Conservation (phyloP, 2,888 invertebrate genomes). For the Colostygia pectinataria region DNA sequence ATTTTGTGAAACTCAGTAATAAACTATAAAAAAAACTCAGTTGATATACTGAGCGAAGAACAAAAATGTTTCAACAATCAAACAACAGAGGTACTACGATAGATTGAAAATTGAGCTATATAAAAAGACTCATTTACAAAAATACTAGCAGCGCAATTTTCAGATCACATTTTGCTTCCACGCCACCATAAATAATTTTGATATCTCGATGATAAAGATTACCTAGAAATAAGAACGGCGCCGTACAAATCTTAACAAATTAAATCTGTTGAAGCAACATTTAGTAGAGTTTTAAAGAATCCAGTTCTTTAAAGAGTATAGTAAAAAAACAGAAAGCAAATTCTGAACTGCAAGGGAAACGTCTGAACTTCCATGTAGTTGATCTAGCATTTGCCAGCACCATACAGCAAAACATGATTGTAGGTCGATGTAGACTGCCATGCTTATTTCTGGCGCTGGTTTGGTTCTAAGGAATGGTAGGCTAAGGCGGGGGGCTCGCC, state of each 20-base stretch:
- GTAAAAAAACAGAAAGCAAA: not conserved
- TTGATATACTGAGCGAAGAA: conserved; percentile 8
- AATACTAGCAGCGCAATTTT: conserved; percentile 79
- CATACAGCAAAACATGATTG: not conserved
- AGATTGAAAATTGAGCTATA: conserved; percentile 78
- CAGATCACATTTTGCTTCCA: conserved; percentile 76
- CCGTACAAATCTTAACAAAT: conserved; percentile 4
- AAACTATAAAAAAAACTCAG: conserved; percentile 8
- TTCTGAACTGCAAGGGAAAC: not conserved
- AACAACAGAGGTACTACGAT: conserved; percentile 26
- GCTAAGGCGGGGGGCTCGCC: conserved; percentile 39
- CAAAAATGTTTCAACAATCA: conserved; percentile 12
- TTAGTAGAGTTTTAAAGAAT: conserved; percentile 2
- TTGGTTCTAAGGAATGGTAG: conserved; percentile 46
- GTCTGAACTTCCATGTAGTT: not conserved
- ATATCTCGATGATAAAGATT: conserved; percentile 38
- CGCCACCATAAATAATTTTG: conserved; percentile 35
- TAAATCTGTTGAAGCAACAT: not conserved
- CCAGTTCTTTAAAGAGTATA: conserved; percentile 1
- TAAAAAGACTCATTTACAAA: conserved; percentile 78
- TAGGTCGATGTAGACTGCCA: conserved; percentile 17
- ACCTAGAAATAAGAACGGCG: conserved; percentile 31
- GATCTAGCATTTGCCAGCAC: conserved; percentile 2
- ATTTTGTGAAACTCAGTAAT: conserved; percentile 11
- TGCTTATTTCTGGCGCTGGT: conserved; percentile 30